Percentiles rank a stretch among this genome's conserved stretches.
phyloP scores from a whole-genome alignment of 2,797 vertebrate species.

The Darevskia nairensis region DNA sequence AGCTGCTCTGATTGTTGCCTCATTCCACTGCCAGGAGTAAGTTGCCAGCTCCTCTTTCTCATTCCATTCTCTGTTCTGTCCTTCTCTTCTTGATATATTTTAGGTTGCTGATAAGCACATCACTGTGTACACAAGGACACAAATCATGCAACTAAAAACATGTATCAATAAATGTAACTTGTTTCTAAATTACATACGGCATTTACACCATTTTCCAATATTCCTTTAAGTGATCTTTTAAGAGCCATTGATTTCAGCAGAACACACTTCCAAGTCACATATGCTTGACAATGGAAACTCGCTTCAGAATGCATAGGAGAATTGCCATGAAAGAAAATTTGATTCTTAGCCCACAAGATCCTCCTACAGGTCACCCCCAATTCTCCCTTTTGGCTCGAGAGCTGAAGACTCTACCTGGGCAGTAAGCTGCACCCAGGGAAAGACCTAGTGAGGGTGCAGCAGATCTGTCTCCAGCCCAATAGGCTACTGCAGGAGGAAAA shows the following conservation, averaged over 20 bases:
- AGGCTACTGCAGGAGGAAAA: no score
- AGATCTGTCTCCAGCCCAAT: background rate
- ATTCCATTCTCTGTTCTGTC: conserved; percentile 20
- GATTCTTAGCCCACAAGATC: background rate
- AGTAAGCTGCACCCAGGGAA: background rate
- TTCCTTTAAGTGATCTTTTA: background rate
- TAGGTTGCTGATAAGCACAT: conserved; percentile 24
- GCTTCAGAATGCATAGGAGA: background rate
- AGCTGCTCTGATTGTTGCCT: background rate
- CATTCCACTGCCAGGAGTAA: background rate
- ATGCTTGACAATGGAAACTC: background rate
- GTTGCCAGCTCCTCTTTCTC: background rate
- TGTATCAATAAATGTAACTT: background rate
- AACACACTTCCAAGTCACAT: background rate
- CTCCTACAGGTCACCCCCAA: background rate
- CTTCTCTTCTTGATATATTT: conserved; percentile 16
- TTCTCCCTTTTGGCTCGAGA: background rate
- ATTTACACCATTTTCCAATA: background rate
- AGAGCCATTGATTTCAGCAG: background rate
- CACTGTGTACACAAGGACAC: background rate
- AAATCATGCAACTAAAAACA: background rate
- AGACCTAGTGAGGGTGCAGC: background rate
- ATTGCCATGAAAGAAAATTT: background rate
- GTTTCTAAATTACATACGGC: background rate
- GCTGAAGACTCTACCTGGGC: background rate